Evolutionary conservation across 2,888 invertebrate species (phyloP).

Genomic region (Carterocephalus palaemon): DNA sequence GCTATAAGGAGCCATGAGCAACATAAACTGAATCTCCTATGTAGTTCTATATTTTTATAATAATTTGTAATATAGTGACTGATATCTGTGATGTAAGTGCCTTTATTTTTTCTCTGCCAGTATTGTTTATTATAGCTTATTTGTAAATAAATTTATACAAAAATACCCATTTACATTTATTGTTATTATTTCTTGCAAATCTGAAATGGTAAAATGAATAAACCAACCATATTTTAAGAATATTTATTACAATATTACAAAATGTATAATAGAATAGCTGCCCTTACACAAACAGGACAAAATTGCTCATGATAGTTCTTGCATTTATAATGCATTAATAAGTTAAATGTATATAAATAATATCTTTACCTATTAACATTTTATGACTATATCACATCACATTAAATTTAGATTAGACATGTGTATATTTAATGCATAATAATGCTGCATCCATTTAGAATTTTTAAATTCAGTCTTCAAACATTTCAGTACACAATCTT

Average conservation of each 20-base stretch:
- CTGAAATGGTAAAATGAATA: neutral
- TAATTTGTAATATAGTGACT: constrained; percentile 5
- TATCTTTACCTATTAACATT: neutral
- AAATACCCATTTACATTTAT: too few species aligned
- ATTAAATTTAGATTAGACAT: constrained; percentile 26
- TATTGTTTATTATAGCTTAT: constrained; percentile 45
- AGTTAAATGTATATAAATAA: constrained; percentile 23
- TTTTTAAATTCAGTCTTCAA: constrained; percentile 3
- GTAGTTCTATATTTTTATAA: too few species aligned
- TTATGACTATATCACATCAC: constrained; percentile 39
- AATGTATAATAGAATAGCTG: constrained; percentile 26
- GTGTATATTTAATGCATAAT: constrained; percentile 13
- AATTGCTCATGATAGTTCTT: constrained; percentile 29
- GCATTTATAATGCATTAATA: constrained; percentile 50
- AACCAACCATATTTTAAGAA: constrained; percentile 6
- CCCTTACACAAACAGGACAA: constrained; percentile 19
- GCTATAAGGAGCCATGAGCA: too few species aligned
- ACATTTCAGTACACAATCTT: too few species aligned
- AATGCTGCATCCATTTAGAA: too few species aligned
- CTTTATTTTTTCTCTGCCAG: constrained; percentile 51
- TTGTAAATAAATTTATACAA: constrained; percentile 32
- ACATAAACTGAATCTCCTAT: too few species aligned
- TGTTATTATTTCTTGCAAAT: neutral
- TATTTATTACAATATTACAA: constrained; percentile 24
- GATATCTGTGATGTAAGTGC: constrained; percentile 60